Evolutionary conservation across 2,113 vertebrate genomes (phyloP), one percentile per base, ranked within the genome.

Genomic region (Syngnathus typhle): DNA sequence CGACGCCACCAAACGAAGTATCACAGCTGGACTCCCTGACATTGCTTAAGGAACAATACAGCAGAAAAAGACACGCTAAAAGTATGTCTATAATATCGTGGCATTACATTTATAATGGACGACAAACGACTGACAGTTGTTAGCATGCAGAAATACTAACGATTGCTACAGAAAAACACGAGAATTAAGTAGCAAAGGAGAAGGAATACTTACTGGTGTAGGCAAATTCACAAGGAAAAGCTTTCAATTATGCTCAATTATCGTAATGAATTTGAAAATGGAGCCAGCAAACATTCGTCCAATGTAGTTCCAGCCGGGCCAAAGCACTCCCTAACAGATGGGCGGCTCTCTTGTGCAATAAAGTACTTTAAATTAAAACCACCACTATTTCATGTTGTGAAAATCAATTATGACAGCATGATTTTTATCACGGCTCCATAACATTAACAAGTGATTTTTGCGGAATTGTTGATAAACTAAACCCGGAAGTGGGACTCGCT

Each of bases 1-100:
- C 0, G 94, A 94, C 60, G 97, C 94, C 37, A 99, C 89, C 70
- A 99, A 83, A 3, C 93, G 90, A 92, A 98, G 93, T n/a, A 98
- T 61, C 41, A 98, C 82, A 5, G 91, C 85, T 73, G 92, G 90
- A 74, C 83, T 84, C 39, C 82, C 92, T 67, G 95, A 88, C 96
- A 99, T 98, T 0, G 1, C 85, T 89, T 60, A 11, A 0, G n/a
- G 27, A 64, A 13, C n/a, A 59, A 37, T 64, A 36, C 59, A 49
- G 47, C 47, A n/a, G 19, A 49, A 49, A 19, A 16, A 49, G 6
- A 19, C 47, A 49, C 44, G 15, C 18, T 49, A 7, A 19, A 7
- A 19, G 7, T 19, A 1, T 49, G 18, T 19, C 18, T n/a, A 18
- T 47, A 13, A 15, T 16, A 5, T 19, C 15, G 46, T 47, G 1